Evolutionary conservation across 2,888 invertebrate species (phyloP), one percentile per base, ranked within the genome.

Genomic region (Vannuccia rotundouncinata): DNA sequence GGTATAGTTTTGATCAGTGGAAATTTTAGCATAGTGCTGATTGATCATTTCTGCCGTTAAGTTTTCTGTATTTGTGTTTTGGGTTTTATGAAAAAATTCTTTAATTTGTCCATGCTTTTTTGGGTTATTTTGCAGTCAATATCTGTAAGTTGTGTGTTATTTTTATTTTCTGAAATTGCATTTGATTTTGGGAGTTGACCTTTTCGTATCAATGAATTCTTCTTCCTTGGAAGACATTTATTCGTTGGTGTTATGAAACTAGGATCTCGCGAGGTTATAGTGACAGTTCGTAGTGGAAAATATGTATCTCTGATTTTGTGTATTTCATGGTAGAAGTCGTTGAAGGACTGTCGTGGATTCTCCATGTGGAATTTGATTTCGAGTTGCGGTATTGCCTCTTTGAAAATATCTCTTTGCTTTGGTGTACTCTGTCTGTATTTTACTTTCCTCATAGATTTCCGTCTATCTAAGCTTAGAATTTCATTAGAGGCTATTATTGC

Each of bases 351-450:
- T 45, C 45, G 17, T 13, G 45, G 10, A 45, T 45, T 45, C 45
- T 45, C 45, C 17, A 17, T 17, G 45, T 45, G 45, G 45, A 45
- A 45, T 45, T 45, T 45, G 45, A 45, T 45, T 45, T 45, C 45
- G 17, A 45, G 17, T 17, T n/a, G 13, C 2, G 74, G 1, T 74
- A 81, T 82, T 80, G 80, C 45, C 66, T 85, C 85, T 66, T 85
- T n/a, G n/a, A n/a, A n/a, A n/a, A n/a, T n/a, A n/a, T n/a, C n/a
- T n/a, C n/a, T n/a, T n/a, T n/a, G n/a, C n/a, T n/a, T n/a, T n/a
- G n/a, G n/a, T n/a, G n/a, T n/a, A n/a, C n/a, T n/a, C n/a, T n/a
- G n/a, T n/a, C n/a, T n/a, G n/a, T n/a, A n/a, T n/a, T n/a, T n/a
- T n/a, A n/a, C n/a, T n/a, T n/a, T n/a, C n/a, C n/a, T n/a, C n/a